phyloP scores from a whole-genome alignment of 2,797 vertebrate species.

The Staurois parvus region DNA sequence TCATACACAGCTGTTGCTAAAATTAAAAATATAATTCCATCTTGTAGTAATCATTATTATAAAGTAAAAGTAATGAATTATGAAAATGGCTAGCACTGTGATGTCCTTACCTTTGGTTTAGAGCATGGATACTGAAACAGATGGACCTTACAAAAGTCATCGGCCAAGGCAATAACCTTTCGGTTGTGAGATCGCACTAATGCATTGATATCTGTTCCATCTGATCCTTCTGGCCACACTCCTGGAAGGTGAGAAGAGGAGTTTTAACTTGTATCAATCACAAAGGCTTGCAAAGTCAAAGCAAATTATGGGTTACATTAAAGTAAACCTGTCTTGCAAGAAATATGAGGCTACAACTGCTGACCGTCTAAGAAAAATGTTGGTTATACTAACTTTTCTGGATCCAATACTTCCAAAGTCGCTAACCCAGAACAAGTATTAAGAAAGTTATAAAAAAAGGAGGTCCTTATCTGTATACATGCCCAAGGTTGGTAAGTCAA shows the following conservation, averaged over 20 bases:
- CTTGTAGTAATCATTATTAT: background rate
- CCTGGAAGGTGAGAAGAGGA: slow-evolving; percentile 73
- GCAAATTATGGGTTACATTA: background rate
- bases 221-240: slow-evolving; percentile 97
- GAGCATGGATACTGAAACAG: slow-evolving; percentile 97
- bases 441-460: too few species aligned
- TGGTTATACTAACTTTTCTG: too few species aligned
- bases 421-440: too few species aligned
- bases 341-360: too few species aligned
- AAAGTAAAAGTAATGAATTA: background rate
- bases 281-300: background rate
- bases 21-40: background rate
- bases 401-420: too few species aligned
- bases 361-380: too few species aligned
- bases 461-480: too few species aligned
- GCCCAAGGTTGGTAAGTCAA: too few species aligned
- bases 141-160: slow-evolving; percentile 98
- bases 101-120: slow-evolving; percentile 85
- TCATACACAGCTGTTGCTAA: too few species aligned
- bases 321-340: background rate
- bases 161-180: slow-evolving; percentile 94
- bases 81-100: background rate
- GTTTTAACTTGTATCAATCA: background rate
- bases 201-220: slow-evolving; percentile 97
- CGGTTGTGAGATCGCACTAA: slow-evolving; percentile 91